These are phyloP conservation scores for Bolinopsis microptera DNA, from an alignment of 37 sponge, comb jelly and placozoan genomes.

Conservation along the genomic window DNA sequence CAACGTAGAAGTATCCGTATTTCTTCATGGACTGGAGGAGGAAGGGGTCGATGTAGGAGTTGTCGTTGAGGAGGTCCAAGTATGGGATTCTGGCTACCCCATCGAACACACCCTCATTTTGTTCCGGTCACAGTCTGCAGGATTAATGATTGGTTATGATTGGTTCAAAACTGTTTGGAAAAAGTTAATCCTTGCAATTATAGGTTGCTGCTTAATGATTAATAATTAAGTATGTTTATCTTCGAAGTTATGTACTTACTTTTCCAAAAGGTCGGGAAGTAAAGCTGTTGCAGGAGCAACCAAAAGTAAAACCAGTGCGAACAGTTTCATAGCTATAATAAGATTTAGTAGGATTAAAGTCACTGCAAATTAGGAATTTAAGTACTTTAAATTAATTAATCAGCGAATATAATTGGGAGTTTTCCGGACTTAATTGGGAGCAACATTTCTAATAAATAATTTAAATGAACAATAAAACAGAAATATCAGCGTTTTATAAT, in stretches of 20 bases:
- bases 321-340: not conserved
- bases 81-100: not conserved
- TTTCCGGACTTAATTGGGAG: no score
- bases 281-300: not conserved
- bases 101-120: not conserved
- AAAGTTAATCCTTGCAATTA: not conserved
- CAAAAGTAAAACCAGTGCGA: not conserved
- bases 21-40: slow-evolving; percentile 12
- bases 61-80: slow-evolving; percentile 19
- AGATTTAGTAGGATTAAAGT: no score
- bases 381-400: no score
- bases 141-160: not conserved
- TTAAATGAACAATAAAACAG: not conserved
- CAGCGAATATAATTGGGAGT: no score
- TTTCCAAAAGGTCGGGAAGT: not conserved
- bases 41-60: not conserved
- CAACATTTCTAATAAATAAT: not conserved
- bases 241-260: not conserved
- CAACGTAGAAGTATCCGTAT: slow-evolving; percentile 28
- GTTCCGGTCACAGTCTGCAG: not conserved
- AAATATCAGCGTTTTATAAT: not conserved
- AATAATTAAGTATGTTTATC: not conserved
- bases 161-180: not conserved
- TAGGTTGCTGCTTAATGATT: not conserved
- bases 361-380: no score